Percentiles rank a stretch among this genome's conserved stretches.
Conservation (phyloP, 2,888 invertebrate species). For the Lomographa bimaculata region DNA sequence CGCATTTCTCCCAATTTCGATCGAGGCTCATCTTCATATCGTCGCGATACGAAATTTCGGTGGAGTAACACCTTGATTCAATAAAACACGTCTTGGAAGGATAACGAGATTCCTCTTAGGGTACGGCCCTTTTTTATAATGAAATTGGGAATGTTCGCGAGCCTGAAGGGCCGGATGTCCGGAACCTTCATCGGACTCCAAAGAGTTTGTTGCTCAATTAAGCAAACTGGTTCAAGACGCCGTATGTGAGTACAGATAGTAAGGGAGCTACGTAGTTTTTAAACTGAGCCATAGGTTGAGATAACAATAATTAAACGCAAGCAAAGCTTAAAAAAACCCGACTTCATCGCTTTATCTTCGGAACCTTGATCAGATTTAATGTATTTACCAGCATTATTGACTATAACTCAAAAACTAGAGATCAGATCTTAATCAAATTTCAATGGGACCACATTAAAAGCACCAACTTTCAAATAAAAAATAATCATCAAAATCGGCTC, state of each 20-base stretch:
- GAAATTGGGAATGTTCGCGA: slow-evolving; percentile 47
- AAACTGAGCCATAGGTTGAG: no score
- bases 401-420: no score
- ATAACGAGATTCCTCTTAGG: slow-evolving; percentile 50
- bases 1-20: slow-evolving; percentile 5
- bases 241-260: slow-evolving; percentile 5
- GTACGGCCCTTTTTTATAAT: slow-evolving; percentile 49
- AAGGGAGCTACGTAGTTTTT: slow-evolving; percentile 1
- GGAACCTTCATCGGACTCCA: slow-evolving; percentile 50
- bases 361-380: no score
- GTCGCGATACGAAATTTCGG: slow-evolving; percentile 33
- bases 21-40: slow-evolving; percentile 26
- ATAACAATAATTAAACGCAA: no score
- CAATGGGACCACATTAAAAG: no score
- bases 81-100: slow-evolving; percentile 43
- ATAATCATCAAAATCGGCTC: no score
- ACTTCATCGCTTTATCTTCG: no score
- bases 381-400: no score
- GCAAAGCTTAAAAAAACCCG: no score
- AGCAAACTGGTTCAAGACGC: slow-evolving; percentile 44
- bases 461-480: no score
- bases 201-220: slow-evolving; percentile 60
- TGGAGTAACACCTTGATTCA: slow-evolving; percentile 49
- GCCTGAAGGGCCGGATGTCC: slow-evolving; percentile 50
- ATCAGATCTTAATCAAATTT: no score